A percentile compares a stretch with the other conserved stretches of the same genome.
Evolutionary conservation across 2,797 vertebrate genomes (phyloP).

Genomic region (Botia almorhae): DNA sequence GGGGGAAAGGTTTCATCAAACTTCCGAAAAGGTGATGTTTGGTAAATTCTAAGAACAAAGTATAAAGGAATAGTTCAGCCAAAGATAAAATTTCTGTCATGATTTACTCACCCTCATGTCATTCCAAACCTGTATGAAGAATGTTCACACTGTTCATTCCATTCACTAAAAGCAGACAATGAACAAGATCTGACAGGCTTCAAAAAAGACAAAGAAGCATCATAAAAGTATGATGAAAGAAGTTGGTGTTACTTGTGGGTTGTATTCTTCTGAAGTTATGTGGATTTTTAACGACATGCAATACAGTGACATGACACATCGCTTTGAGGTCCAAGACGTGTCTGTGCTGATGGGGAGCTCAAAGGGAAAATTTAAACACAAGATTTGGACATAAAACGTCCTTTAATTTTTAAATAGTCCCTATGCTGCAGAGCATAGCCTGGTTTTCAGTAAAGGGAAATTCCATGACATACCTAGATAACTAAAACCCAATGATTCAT

Average conservation of each 20-base stretch:
- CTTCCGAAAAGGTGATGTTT: not conserved
- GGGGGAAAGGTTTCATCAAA: not conserved
- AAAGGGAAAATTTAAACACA: not conserved
- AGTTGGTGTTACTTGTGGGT: not conserved
- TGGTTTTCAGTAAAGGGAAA: not conserved
- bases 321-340: not conserved
- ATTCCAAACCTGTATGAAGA: not conserved
- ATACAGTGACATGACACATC: not conserved
- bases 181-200: not conserved
- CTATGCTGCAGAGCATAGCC: not conserved
- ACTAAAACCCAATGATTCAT: not conserved
- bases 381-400: not conserved
- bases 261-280: not conserved
- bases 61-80: too few species aligned
- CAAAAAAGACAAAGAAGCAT: not conserved
- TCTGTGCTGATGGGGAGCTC: not conserved
- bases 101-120: not conserved
- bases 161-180: too few species aligned
- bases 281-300: not conserved
- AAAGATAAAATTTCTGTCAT: not conserved
- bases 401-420: slow-evolving; percentile 1
- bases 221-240: not conserved
- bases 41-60: not conserved
- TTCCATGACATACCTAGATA: not conserved
- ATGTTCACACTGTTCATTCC: not conserved